Evolutionary conservation across 2,113 vertebrate species (phyloP).

Genomic region (Rhizomys pruinosus): DNA sequence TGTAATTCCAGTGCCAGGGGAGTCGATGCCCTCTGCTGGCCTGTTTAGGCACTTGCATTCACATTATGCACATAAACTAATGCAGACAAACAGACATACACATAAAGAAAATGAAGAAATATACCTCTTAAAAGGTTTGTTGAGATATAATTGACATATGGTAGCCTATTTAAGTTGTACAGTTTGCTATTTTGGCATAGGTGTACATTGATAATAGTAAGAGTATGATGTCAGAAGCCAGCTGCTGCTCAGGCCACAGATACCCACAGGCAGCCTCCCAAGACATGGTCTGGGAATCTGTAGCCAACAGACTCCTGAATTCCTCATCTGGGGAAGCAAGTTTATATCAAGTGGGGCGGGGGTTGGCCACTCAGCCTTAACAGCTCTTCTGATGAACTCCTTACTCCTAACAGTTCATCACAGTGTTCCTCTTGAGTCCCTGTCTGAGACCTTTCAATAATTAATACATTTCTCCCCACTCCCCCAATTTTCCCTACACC

Average conservation of each 20-base stretch:
- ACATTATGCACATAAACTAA: neutral
- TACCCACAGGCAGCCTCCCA: neutral
- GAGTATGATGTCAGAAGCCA: neutral
- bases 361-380: neutral
- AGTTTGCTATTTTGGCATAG: neutral
- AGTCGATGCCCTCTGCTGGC: neutral
- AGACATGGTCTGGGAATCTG: neutral
- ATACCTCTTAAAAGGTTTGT: neutral
- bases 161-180: neutral
- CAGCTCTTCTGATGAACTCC: neutral
- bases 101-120: neutral
- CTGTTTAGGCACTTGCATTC: neutral
- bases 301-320: neutral
- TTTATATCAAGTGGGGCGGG: neutral
- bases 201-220: neutral
- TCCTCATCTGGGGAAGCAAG: neutral
- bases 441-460: neutral
- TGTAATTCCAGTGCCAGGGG: neutral
- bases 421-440: neutral
- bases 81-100: neutral
- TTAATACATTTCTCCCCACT: neutral
- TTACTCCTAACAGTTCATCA: neutral
- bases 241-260: neutral
- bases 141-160: slow-evolving; percentile 16
- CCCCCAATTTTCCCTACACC: neutral